Evolutionary conservation across 1,140 invertebrate species (phyloP), one percentile per base, ranked within the genome.

Genomic region (Camponotus floridanus): DNA sequence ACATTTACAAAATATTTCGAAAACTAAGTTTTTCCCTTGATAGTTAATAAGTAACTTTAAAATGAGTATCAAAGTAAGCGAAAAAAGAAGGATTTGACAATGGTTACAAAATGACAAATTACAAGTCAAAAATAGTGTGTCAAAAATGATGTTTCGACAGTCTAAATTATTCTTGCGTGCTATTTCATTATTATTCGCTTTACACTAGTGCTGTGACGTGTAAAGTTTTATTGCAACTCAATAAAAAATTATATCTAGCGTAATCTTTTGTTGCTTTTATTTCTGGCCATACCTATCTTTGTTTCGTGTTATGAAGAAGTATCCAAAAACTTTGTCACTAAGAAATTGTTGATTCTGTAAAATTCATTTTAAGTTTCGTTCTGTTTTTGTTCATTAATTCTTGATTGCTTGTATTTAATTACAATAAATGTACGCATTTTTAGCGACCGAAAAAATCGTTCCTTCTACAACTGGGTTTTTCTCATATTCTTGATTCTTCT

Each of bases 391-490:
- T 13, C n/a, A n/a, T 48, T 31, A 45, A 5, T 15, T 11, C 8
- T 42, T 42, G 11, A 73, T 42, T 21, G 68, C 45, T 68, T 76
- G 70, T 84, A 51, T 87, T 64, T 88, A 86, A 88, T 87, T 83
- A 88, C 61, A 83, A 18, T 51, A 51, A 15, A 51, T 51, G 13
- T 48, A 39, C 26, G 51, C 36, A 33, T 51, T 80, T 55, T 33
- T 33, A 33, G 33, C 48, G 3, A 51, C 15, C 48, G 15, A 5
- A 36, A 36, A 39, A 36, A 71, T 83, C 48, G 9, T 76, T 26
- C 36, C 48, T 76, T 55, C 45, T 55, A 48, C 36, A 9, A 45
- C 55, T 42, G 57, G 21, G 33, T 74, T 15, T 86, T 39, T 55
- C 71, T 80, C 67, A 45, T 70, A 62, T 42, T 68, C 42, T n/a